Evolutionary conservation across 2,113 vertebrate species (phyloP).

Genomic region (Myanophis thanlyinensis): DNA sequence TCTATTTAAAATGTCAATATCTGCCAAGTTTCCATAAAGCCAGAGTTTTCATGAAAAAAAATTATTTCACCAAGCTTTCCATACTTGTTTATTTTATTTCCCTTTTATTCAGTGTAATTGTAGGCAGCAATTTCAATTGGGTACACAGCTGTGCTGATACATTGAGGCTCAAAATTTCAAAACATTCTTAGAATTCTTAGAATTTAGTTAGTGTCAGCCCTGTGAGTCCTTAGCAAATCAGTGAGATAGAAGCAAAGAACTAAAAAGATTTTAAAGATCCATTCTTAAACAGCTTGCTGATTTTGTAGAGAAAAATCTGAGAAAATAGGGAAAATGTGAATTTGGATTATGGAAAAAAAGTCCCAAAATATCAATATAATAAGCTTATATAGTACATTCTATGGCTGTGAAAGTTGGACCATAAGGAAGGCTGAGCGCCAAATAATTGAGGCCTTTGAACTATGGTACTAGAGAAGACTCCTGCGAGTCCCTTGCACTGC

Average conservation of each 20-base stretch:
- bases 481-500: too few relatives aligned
- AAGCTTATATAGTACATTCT: not conserved
- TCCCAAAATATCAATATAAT: not conserved
- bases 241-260: not conserved
- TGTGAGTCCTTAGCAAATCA: not conserved
- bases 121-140: not conserved
- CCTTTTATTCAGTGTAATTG: not conserved
- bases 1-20: slow-evolving; percentile 14
- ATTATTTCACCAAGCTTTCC: not conserved
- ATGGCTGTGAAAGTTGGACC: too few relatives aligned
- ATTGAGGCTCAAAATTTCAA: not conserved
- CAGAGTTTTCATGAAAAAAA: not conserved
- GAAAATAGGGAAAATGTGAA: not conserved
- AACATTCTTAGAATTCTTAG: not conserved
- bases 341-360: not conserved
- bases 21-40: slow-evolving; percentile 1
- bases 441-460: too few relatives aligned
- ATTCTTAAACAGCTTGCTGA: not conserved
- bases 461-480: too few relatives aligned
- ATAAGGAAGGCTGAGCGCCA: too few relatives aligned
- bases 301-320: not conserved
- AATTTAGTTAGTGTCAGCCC: not conserved
- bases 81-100: slow-evolving; percentile 5
- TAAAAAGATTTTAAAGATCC: not conserved
- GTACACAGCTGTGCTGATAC: not conserved